phyloP scores from a whole-genome alignment of 2,113 vertebrate genomes.

The Passer montanus region DNA sequence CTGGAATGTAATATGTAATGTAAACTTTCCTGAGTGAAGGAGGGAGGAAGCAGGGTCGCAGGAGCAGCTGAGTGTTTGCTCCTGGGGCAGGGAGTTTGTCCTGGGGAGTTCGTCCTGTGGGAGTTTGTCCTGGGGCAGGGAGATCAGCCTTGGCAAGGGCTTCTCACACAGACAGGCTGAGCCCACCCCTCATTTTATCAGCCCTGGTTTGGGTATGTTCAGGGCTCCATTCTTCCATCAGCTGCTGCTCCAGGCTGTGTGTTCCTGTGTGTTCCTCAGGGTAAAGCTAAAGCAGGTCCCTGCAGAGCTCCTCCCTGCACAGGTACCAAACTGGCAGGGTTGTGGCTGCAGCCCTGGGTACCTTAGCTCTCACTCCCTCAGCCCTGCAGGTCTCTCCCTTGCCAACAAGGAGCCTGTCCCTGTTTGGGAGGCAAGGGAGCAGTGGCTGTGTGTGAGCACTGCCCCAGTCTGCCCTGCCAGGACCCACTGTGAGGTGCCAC shows the following conservation, averaged over 20 bases:
- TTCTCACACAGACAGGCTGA: accelerated
- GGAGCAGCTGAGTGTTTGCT: neutral
- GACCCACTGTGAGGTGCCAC: accelerated
- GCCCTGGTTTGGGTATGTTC: neutral
- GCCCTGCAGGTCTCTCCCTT: neutral
- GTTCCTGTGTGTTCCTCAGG: accelerated
- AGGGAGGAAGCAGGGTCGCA: neutral
- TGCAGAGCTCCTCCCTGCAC: neutral
- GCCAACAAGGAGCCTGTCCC: accelerated
- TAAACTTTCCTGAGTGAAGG: neutral
- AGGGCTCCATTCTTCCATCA: accelerated
- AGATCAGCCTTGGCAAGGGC: neutral
- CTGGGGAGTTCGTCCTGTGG: neutral
- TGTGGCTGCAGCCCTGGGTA: neutral
- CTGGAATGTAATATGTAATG: neutral
- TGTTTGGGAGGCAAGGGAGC: neutral
- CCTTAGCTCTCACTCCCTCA: accelerated
- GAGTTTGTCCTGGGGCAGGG: accelerated
- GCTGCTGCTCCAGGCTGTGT: accelerated
- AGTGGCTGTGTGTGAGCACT: neutral
- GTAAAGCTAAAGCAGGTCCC: neutral
- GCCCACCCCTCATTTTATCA: neutral
- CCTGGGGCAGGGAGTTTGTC: too few species aligned
- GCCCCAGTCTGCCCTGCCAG: neutral
- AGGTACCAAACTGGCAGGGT: neutral